Conservation (phyloP, 37 sponge, comb jelly and placozoan genomes). For the Cliona cf. orientalis region DNA sequence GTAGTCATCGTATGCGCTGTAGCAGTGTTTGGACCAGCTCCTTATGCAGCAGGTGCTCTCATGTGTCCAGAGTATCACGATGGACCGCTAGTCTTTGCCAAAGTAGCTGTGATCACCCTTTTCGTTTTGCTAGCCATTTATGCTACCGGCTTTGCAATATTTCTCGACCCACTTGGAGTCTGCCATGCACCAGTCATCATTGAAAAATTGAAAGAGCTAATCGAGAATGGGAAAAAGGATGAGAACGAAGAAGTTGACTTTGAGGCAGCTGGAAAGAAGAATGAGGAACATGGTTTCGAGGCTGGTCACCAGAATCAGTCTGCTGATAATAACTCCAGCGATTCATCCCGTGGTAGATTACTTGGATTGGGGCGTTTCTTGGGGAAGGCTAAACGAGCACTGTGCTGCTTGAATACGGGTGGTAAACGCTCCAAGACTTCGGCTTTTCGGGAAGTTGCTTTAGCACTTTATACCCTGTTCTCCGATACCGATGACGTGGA, state of each 20-base stretch:
- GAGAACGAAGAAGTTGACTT: too few relatives aligned
- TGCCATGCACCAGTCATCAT: conserved; percentile 14
- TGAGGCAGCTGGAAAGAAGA: too few relatives aligned
- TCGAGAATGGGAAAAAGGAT: background rate
- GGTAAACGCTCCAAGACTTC: conserved; percentile 14
- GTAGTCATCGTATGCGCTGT: background rate
- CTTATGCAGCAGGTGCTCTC: conserved; percentile 5
- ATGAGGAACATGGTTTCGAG: too few relatives aligned
- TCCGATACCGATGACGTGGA: background rate
- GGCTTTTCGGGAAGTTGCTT: conserved; percentile 23
- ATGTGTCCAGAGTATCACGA: conserved; percentile 16
- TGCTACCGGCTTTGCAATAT: background rate
- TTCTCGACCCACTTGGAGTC: conserved; percentile 22
- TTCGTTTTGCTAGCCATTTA: background rate
- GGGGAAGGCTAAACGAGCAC: background rate
- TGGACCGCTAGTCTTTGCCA: conserved; percentile 34
- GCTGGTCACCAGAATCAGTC: too few relatives aligned
- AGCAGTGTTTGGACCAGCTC: conserved; percentile 2
- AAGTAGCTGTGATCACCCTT: background rate
- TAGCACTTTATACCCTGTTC: conserved; percentile 27
- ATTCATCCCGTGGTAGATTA: too few relatives aligned
- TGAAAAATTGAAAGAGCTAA: background rate
- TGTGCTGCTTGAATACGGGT: conserved; percentile 8
- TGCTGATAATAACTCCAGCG: too few relatives aligned
- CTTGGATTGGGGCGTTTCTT: background rate